Conservation (phyloP, 2,113 vertebrate species). For the Brevimyrus niger region DNA sequence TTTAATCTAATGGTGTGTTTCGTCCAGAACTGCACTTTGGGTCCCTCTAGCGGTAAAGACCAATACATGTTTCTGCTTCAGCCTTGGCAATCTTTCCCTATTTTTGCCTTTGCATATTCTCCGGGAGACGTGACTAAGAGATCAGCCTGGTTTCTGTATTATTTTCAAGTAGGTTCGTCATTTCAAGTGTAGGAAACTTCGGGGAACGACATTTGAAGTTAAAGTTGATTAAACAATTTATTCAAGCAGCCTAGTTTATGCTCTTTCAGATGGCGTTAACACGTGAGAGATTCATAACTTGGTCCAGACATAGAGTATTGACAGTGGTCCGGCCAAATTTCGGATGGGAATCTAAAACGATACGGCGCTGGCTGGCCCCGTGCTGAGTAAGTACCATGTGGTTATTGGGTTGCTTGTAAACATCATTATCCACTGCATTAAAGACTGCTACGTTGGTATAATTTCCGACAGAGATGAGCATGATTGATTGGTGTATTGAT, state of each 20-base stretch:
- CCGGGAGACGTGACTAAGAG: neutral
- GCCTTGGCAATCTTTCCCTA: neutral
- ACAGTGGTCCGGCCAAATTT: neutral
- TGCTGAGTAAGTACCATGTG: slow-evolving; percentile 58
- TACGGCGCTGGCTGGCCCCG: slow-evolving; percentile 31
- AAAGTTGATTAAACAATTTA: neutral
- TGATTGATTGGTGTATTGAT: slow-evolving; percentile 65
- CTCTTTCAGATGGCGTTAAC: neutral
- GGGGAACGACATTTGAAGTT: neutral
- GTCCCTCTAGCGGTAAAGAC: slow-evolving; percentile 56
- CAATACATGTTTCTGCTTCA: slow-evolving; percentile 18
- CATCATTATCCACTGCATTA: slow-evolving; percentile 58
- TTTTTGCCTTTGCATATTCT: neutral
- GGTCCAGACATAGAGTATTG: neutral
- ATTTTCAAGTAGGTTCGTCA: neutral
- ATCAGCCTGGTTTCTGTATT: neutral
- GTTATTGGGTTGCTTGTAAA: slow-evolving; percentile 45
- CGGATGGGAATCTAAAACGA: slow-evolving; percentile 14
- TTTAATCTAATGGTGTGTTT: neutral
- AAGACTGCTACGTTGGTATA: slow-evolving; percentile 57
- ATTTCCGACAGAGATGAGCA: slow-evolving; percentile 50
- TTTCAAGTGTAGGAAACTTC: neutral
- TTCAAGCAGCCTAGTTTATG: neutral
- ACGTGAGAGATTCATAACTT: neutral
- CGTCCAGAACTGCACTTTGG: slow-evolving; percentile 40